Evolutionary conservation across 2,113 vertebrate species (phyloP), one percentile per base, ranked within the genome.

Genomic region (Bos javanicus): DNA sequence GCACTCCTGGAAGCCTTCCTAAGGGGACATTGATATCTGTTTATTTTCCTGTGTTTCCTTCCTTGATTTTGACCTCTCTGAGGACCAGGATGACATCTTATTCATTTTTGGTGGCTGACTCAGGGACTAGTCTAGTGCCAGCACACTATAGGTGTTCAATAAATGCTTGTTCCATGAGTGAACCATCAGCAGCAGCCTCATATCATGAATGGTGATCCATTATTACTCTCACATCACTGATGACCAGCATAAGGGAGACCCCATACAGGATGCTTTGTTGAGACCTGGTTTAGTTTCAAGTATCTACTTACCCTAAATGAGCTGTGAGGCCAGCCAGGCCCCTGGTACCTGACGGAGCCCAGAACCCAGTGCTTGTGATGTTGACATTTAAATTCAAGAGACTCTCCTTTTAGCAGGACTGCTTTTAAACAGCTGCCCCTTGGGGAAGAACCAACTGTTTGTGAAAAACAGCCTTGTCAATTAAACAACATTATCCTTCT

Each of bases 381-480:
- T 78, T 98, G 95, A 98, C 89, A 95, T 95, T 96, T 96, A 98
- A 97, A 97, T 48, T 95, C 97, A 97, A 98, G 97, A 98, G 95
- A 96, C 96, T 98, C 97, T 97, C 88, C 97, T 92, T 89, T 97
- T 96, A 71, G 95, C 96, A 87, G 97, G 95, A 98, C 97, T 97
- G 96, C 95, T 98, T 98, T 98, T 97, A 97, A 98, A 98, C 91
- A 95, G 86, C 94, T 94, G 90, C 71, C 78, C 89, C 93, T 94
- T 97, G 93, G 97, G 96, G 93, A 97, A 98, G 98, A 93, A 96
- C 59, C 93, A 98, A 93, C 95, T 43, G 96, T 98, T 98, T 90
- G 93, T 97, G 87, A 96, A 98, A 98, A 98, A 96, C 83, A 97
- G 97, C 88, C 97, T 98, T 98, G 98, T 98, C 97, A 98, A 98